phyloP scores from a whole-genome alignment of 2,888 invertebrate species.

The Limnephilus rhombicus region DNA sequence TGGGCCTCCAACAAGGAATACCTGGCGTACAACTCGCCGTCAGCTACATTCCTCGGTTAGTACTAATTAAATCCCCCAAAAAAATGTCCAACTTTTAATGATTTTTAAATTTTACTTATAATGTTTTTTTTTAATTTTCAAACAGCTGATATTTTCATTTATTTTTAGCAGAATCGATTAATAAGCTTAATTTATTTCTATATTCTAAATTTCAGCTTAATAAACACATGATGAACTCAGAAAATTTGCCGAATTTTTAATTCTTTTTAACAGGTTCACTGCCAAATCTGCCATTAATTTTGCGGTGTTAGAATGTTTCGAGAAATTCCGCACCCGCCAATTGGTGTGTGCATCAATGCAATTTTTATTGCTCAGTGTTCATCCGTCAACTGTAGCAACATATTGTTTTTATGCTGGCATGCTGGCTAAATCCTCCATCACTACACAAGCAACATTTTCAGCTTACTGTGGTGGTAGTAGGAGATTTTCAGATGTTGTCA shows the following conservation, averaged over 20 bases:
- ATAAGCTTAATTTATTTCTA: neutral
- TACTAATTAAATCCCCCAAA: neutral
- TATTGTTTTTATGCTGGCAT: no score
- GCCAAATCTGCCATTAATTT: no score
- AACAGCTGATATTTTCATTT: neutral
- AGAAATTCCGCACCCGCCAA: no score
- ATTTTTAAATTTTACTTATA: neutral
- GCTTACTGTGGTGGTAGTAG: no score
- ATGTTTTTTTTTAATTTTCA: neutral
- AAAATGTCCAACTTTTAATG: neutral
- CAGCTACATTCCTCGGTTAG: constrained; percentile 93
- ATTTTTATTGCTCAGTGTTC: no score
- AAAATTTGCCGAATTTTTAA: neutral
- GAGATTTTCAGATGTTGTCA: no score
- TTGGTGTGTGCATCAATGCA: no score
- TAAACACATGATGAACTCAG: neutral
- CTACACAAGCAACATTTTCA: no score
- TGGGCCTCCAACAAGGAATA: constrained; percentile 98
- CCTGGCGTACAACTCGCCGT: constrained; percentile 93
- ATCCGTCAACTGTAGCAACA: no score
- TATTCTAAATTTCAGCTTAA: neutral
- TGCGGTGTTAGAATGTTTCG: no score
- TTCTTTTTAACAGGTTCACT: no score
- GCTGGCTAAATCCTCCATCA: no score
- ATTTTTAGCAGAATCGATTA: neutral